These are phyloP conservation scores for Amphipoea lucens DNA, from an alignment of 2,888 invertebrate genomes.

Conservation along the genomic window DNA sequence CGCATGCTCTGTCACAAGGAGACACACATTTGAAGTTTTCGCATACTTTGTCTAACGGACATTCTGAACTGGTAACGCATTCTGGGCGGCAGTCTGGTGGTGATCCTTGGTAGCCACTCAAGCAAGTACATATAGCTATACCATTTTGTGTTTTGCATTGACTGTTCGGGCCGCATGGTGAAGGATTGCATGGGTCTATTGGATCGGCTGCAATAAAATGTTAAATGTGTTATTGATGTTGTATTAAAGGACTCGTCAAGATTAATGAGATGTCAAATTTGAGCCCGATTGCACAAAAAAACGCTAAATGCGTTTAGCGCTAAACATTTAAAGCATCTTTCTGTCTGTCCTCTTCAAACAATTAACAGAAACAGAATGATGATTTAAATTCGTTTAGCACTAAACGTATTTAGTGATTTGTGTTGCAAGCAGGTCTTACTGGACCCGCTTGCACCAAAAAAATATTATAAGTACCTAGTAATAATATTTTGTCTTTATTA, in stretches of 20 bases:
- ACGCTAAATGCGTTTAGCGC: not conserved
- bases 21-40: conserved; percentile 93
- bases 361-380: not conserved
- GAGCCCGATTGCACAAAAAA: not conserved
- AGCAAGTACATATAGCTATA: conserved; percentile 93
- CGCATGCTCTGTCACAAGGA: conserved; percentile 93
- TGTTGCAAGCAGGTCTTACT: not conserved
- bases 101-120: conserved; percentile 92
- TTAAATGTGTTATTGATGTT: conserved; percentile 9
- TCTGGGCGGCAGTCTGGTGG: conserved; percentile 93
- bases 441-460: no score
- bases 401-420: not conserved
- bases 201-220: conserved; percentile 78
- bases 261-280: not conserved
- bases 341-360: not conserved
- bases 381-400: not conserved
- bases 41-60: conserved; percentile 92
- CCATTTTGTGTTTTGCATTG: conserved; percentile 90
- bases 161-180: conserved; percentile 94
- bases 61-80: conserved; percentile 92
- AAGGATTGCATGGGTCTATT: conserved; percentile 91
- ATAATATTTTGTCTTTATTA: not conserved
- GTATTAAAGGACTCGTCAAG: not conserved
- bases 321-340: not conserved
- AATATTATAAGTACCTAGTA: no score